These are phyloP conservation scores for Diarsia dahlii DNA, from an alignment of 2,888 invertebrate species.

Conservation along the genomic window DNA sequence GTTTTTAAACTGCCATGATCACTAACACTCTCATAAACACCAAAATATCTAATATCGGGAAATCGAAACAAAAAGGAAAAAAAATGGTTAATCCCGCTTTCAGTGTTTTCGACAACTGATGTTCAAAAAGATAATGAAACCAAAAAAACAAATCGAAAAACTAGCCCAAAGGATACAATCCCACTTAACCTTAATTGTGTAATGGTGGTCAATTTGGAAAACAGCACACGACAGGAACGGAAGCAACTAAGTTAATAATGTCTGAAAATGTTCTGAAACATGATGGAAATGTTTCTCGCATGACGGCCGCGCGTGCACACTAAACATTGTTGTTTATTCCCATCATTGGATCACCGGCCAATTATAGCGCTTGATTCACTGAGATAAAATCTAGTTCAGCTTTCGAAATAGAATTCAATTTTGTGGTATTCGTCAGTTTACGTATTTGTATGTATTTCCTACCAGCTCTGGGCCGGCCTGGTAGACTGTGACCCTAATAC, in stretches of 20 bases:
- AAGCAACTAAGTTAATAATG: constrained; percentile 76
- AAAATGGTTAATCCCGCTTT: too few species aligned
- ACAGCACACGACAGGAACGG: constrained; percentile 69
- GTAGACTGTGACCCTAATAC: not conserved
- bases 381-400: constrained; percentile 49
- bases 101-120: constrained; percentile 5
- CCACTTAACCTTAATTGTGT: constrained; percentile 70
- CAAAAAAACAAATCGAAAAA: constrained; percentile 48
- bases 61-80: too few species aligned
- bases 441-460: not conserved
- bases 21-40: too few species aligned
- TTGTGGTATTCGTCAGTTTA: not conserved
- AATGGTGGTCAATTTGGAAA: constrained; percentile 68
- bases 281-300: constrained; percentile 80
- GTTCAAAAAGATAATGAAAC: constrained; percentile 31
- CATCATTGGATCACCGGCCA: constrained; percentile 66
- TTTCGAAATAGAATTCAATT: constrained; percentile 41
- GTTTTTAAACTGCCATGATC: too few species aligned
- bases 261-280: constrained; percentile 73
- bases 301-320: constrained; percentile 68
- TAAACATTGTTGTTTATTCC: constrained; percentile 66
- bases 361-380: constrained; percentile 60
- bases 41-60: too few species aligned
- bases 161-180: constrained; percentile 55
- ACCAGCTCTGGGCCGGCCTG: not conserved